Evolutionary conservation across 2,888 invertebrate species (phyloP).

Genomic region (Dynastes grantii): DNA sequence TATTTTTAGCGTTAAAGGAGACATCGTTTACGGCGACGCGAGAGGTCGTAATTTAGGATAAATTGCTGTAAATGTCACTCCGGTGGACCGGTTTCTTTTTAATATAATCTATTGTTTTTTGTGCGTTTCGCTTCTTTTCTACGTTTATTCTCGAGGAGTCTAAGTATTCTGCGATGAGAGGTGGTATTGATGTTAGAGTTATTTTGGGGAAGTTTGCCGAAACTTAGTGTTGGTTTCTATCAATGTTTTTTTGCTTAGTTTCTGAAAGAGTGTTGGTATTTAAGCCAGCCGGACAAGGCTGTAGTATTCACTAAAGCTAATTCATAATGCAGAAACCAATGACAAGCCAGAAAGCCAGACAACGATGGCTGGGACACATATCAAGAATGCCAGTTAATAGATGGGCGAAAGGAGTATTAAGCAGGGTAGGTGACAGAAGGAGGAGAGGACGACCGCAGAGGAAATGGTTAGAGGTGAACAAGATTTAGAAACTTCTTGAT

Average conservation of each 20-base stretch:
- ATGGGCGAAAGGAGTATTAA: no score
- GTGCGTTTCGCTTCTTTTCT: constrained; percentile 21
- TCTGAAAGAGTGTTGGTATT: not conserved
- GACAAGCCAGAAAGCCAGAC: no score
- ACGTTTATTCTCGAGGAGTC: not conserved
- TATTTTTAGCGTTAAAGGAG: constrained; percentile 50
- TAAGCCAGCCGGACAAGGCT: no score
- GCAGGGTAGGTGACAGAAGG: no score
- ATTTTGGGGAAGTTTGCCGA: constrained; percentile 15
- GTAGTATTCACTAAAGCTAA: no score
- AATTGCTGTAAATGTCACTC: constrained; percentile 51
- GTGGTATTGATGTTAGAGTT: constrained; percentile 5
- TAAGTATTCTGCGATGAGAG: not conserved
- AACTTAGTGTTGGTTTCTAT: constrained; percentile 24
- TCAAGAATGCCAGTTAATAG: no score
- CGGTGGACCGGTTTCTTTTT: constrained; percentile 43
- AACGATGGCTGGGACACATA: no score
- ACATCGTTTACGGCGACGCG: constrained; percentile 49
- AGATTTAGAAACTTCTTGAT: no score
- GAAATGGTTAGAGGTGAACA: no score
- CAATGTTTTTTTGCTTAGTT: not conserved
- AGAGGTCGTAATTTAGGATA: constrained; percentile 48
- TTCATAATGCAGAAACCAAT: no score
- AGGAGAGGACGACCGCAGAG: no score
- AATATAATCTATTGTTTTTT: constrained; percentile 48